These are phyloP conservation scores for Aplocera efformata DNA, from an alignment of 2,888 invertebrate species.

Conservation along the genomic window DNA sequence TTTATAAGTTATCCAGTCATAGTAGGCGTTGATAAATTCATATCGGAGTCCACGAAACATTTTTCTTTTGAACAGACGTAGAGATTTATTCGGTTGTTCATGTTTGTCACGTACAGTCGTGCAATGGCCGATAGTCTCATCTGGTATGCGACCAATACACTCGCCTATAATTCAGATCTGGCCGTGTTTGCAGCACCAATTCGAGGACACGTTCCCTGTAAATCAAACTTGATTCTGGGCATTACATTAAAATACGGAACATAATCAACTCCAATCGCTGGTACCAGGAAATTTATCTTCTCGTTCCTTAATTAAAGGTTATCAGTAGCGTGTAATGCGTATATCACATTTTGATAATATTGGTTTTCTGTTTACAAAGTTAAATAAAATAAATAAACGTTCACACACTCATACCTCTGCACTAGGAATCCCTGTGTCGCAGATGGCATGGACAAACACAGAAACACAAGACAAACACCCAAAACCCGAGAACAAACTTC, in stretches of 20 bases:
- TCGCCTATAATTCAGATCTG: slow-evolving; percentile 54
- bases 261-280: slow-evolving; percentile 5
- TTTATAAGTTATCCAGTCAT: slow-evolving; percentile 6
- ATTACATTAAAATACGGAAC: slow-evolving; percentile 15
- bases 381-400: too few species aligned
- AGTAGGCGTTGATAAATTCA: slow-evolving; percentile 16
- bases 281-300: slow-evolving; percentile 1
- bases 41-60: slow-evolving; percentile 41
- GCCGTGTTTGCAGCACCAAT: slow-evolving; percentile 47
- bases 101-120: slow-evolving; percentile 55
- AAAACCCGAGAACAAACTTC: too few species aligned
- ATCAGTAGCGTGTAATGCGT: too few species aligned
- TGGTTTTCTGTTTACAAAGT: too few species aligned
- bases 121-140: slow-evolving; percentile 59
- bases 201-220: slow-evolving; percentile 40
- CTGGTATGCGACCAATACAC: slow-evolving; percentile 58
- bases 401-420: too few species aligned
- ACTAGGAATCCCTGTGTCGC: too few species aligned
- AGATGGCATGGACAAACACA: too few species aligned
- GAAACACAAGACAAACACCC: too few species aligned
- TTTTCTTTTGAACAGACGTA: slow-evolving; percentile 40
- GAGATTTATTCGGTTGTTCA: slow-evolving; percentile 51
- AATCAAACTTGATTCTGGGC: slow-evolving; percentile 38
- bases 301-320: too few species aligned
- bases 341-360: too few species aligned